These are phyloP conservation scores for Rotaria socialis DNA, from an alignment of 2,888 invertebrate genomes.

Conservation along the genomic window DNA sequence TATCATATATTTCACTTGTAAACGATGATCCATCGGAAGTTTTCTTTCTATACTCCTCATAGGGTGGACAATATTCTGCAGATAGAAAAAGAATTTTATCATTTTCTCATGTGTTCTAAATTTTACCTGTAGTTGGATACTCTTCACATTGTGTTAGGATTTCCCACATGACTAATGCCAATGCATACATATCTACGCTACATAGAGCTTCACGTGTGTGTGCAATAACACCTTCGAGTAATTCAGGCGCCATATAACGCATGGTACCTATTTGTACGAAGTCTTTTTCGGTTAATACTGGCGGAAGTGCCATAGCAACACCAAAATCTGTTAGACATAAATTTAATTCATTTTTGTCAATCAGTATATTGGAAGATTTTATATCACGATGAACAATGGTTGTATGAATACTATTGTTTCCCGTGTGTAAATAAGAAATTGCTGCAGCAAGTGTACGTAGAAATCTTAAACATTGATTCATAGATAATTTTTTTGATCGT, in stretches of 20 bases:
- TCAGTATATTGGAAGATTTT: neutral
- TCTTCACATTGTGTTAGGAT: neutral
- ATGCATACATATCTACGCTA: conserved; percentile 10
- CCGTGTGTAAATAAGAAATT: neutral
- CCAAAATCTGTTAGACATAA: conserved; percentile 1
- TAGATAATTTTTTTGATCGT: neutral
- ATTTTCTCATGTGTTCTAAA: neutral
- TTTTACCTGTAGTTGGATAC: neutral
- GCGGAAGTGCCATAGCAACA: neutral
- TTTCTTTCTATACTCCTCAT: neutral
- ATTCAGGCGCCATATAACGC: conserved; percentile 30
- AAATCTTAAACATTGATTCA: neutral
- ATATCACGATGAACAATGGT: neutral
- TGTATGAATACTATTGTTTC: neutral
- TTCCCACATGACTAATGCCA: conserved; percentile 6
- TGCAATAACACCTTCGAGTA: conserved; percentile 27
- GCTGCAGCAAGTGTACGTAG: neutral
- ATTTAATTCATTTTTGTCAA: neutral
- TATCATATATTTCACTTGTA: neutral
- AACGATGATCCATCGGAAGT: neutral
- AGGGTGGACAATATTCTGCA: neutral
- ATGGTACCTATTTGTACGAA: conserved; percentile 16
- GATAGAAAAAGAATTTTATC: neutral
- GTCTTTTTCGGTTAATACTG: conserved; percentile 12
- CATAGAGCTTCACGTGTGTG: neutral